phyloP scores from a whole-genome alignment of 2,888 invertebrate genomes.

The Nasonovia ribisnigri region DNA sequence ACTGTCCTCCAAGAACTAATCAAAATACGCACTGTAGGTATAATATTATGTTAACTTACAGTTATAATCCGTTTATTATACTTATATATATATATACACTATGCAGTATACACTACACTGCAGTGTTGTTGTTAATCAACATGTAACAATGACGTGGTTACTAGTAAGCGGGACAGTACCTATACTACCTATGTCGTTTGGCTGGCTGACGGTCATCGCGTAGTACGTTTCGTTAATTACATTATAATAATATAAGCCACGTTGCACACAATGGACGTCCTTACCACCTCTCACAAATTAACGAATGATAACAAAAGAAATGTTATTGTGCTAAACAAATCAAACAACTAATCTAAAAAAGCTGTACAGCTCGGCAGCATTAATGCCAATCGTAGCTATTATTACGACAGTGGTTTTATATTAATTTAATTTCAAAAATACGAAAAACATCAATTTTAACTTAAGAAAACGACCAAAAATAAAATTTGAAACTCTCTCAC shows the following conservation, averaged over 20 bases:
- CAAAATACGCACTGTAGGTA: too few relatives aligned
- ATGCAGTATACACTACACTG: too few relatives aligned
- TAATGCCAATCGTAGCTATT: not conserved
- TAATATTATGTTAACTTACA: too few relatives aligned
- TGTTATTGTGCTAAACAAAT: not conserved
- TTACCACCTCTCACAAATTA: not conserved
- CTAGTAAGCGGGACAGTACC: not conserved
- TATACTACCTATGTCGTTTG: not conserved
- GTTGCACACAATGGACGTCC: not conserved
- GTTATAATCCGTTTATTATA: too few relatives aligned
- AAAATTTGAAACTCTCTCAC: not conserved
- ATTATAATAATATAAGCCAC: not conserved
- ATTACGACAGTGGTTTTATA: not conserved
- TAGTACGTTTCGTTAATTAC: not conserved
- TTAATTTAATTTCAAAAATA: not conserved
- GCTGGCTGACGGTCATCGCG: not conserved
- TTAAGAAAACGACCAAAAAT: not conserved
- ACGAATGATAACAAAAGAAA: not conserved
- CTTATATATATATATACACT: too few relatives aligned
- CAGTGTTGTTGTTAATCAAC: not conserved
- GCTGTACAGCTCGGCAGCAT: not conserved
- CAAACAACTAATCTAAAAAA: not conserved
- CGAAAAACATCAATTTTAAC: not conserved
- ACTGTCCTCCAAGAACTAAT: too few relatives aligned
- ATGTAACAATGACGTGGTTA: not conserved